phyloP scores from a whole-genome alignment of 2,888 invertebrate genomes.

The Pseudoips prasinana region DNA sequence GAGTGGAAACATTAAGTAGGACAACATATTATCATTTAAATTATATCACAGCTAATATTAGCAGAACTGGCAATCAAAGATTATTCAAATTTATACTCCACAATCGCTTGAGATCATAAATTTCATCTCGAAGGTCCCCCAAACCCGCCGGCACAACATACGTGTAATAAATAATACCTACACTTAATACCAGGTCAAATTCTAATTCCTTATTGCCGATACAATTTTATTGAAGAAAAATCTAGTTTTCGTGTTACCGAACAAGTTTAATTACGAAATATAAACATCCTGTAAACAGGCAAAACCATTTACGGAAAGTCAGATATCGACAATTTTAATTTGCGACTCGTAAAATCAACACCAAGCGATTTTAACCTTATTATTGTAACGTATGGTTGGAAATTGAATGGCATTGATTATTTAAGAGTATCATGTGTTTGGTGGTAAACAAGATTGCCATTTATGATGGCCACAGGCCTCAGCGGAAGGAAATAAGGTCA shows the following conservation, averaged over 20 bases:
- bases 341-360: neutral
- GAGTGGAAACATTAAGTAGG: too few relatives aligned
- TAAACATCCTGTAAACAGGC: slow-evolving; percentile 27
- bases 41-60: too few relatives aligned
- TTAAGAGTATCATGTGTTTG: slow-evolving; percentile 6
- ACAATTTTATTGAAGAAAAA: too few relatives aligned
- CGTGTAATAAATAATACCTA: neutral
- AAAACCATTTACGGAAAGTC: slow-evolving; percentile 8
- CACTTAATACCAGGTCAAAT: neutral
- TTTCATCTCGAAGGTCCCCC: neutral
- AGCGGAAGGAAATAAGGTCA: slow-evolving; percentile 40
- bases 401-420: neutral
- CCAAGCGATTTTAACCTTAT: slow-evolving; percentile 1
- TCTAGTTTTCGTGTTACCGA: too few relatives aligned
- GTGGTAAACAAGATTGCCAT: slow-evolving; percentile 23
- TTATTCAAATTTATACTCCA: too few relatives aligned
- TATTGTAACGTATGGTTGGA: neutral
- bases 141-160: neutral
- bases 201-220: neutral
- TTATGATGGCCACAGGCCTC: slow-evolving; percentile 25
- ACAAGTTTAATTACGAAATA: slow-evolving; percentile 14
- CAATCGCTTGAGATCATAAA: neutral
- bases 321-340: slow-evolving; percentile 17
- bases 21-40: too few relatives aligned
- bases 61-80: too few relatives aligned